Evolutionary conservation across 2,113 vertebrate species (phyloP).

Genomic region (Corynorhinus townsendii): DNA sequence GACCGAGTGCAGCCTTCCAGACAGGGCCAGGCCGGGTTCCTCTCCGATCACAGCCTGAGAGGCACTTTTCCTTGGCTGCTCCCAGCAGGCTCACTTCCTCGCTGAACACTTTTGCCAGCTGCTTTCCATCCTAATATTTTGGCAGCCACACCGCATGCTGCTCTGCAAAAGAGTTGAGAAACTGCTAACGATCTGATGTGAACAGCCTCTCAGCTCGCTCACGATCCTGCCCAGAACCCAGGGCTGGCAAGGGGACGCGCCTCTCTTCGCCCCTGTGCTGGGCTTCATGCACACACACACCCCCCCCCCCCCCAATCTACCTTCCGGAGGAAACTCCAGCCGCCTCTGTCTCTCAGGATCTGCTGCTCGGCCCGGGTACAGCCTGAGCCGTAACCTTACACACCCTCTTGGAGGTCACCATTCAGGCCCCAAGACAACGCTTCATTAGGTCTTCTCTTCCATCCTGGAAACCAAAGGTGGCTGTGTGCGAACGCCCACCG

Average conservation of each 20-base stretch:
- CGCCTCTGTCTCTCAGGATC: not conserved
- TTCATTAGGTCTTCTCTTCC: not conserved
- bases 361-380: not conserved
- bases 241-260: not conserved
- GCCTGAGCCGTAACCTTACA: not conserved
- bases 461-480: slow-evolving; percentile 7
- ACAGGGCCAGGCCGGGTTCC: not conserved
- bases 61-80: not conserved
- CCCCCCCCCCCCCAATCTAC: not conserved
- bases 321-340: not conserved
- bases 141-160: slow-evolving; percentile 55
- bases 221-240: not conserved
- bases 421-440: fast-evolving
- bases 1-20: not conserved
- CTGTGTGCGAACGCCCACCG: not conserved
- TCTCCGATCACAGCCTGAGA: not conserved
- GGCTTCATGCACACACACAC: not conserved
- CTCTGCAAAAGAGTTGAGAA: slow-evolving; percentile 45
- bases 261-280: not conserved
- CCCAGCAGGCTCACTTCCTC: not conserved
- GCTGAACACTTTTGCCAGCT: slow-evolving; percentile 34
- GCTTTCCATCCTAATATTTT: slow-evolving; percentile 63
- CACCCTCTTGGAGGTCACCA: not conserved
- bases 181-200: not conserved
- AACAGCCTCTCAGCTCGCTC: slow-evolving; percentile 3